These are phyloP conservation scores for Scortum barcoo DNA, from an alignment of 2,113 vertebrate genomes.

Conservation along the genomic window DNA sequence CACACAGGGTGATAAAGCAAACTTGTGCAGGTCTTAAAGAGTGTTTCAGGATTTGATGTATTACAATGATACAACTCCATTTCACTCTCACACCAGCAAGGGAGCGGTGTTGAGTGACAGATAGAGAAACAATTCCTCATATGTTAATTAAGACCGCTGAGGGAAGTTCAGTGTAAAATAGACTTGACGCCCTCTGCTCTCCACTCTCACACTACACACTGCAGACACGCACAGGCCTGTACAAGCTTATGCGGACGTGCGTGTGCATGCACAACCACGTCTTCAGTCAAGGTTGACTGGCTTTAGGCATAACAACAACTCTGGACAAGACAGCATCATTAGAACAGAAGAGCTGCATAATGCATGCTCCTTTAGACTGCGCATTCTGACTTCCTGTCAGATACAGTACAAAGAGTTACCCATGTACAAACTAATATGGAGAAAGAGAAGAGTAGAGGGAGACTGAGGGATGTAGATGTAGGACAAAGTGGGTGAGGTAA, in stretches of 20 bases:
- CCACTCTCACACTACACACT: slow-evolving; percentile 27
- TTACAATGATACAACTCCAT: slow-evolving; percentile 23
- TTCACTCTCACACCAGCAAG: slow-evolving; percentile 9
- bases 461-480: slow-evolving; percentile 26
- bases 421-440: slow-evolving; percentile 53
- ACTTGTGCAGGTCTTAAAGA: slow-evolving; percentile 24
- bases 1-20: slow-evolving; percentile 40
- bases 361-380: slow-evolving; percentile 40
- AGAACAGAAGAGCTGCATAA: slow-evolving; percentile 69
- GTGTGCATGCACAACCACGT: slow-evolving; percentile 34
- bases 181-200: slow-evolving; percentile 42
- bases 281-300: slow-evolving; percentile 68
- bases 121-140: slow-evolving; percentile 41
- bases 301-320: slow-evolving; percentile 66
- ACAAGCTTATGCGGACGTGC: slow-evolving; percentile 26
- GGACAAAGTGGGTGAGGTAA: slow-evolving; percentile 20
- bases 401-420: slow-evolving; percentile 49
- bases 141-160: slow-evolving; percentile 64
- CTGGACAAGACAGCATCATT: slow-evolving; percentile 72
- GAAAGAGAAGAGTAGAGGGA: slow-evolving; percentile 12
- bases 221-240: slow-evolving; percentile 42
- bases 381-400: slow-evolving; percentile 56
- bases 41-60: slow-evolving; percentile 39
- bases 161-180: slow-evolving; percentile 53
- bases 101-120: neutral